Evolutionary conservation across 2,113 vertebrate species (phyloP).

Genomic region (Procapra przewalskii): DNA sequence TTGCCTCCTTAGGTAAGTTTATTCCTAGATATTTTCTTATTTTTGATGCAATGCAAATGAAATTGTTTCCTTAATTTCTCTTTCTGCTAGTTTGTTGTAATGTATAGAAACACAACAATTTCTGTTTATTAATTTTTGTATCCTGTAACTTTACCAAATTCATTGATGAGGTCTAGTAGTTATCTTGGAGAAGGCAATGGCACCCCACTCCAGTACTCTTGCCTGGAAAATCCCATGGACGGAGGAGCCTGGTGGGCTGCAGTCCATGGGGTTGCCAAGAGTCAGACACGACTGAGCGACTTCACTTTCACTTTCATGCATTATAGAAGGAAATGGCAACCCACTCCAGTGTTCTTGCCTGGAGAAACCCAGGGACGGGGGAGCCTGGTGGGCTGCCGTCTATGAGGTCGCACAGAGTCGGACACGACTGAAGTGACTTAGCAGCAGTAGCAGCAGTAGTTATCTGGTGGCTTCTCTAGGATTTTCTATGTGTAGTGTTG

Average conservation of each 20-base stretch:
- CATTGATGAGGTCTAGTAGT: neutral
- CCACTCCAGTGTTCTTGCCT: too few relatives aligned
- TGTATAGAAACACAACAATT: neutral
- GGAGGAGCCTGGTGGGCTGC: too few relatives aligned
- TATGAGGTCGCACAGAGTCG: rapidly evolving
- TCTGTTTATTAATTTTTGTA: neutral
- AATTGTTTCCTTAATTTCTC: neutral
- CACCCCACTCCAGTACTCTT: too few relatives aligned
- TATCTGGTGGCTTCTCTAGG: neutral
- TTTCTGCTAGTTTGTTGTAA: neutral
- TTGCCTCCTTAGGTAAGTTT: neutral
- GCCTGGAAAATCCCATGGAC: too few relatives aligned
- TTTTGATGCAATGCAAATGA: neutral
- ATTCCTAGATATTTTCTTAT: neutral
- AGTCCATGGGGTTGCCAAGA: too few relatives aligned
- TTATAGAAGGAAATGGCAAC: too few relatives aligned
- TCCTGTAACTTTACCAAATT: neutral
- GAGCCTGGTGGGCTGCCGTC: too few relatives aligned
- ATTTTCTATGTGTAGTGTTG: neutral
- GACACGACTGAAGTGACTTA: too few relatives aligned
- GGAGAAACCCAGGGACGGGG: too few relatives aligned
- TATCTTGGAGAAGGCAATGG: too few relatives aligned
- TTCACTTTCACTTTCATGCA: too few relatives aligned
- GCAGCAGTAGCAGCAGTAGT: neutral
- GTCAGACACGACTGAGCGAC: too few relatives aligned